Evolutionary conservation across 2,113 vertebrate species (phyloP).

Genomic region (Zosterops japonicus): DNA sequence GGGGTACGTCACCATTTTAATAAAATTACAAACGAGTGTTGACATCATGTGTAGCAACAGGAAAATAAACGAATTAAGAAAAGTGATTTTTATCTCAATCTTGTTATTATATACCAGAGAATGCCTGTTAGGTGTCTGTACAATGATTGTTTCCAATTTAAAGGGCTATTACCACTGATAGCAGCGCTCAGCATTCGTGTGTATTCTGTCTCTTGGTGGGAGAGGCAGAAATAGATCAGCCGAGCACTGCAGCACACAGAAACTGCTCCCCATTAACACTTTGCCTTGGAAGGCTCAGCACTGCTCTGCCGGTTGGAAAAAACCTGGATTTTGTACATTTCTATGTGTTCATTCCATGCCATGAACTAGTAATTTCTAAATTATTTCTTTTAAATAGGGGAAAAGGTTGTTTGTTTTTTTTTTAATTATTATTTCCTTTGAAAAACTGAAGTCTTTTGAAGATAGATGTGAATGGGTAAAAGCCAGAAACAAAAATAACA

Average conservation of each 20-base stretch:
- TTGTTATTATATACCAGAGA: not conserved
- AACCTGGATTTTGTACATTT: not conserved
- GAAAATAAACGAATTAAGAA: constrained; percentile 25
- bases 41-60: not conserved
- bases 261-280: not conserved
- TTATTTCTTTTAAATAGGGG: not conserved
- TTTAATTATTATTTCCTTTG: not conserved
- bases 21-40: constrained; percentile 7
- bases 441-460: not conserved
- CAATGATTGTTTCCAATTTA: not conserved
- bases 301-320: not conserved
- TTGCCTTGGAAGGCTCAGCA: not conserved
- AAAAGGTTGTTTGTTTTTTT: rapidly evolving
- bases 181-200: not conserved
- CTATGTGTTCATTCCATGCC: not conserved
- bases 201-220: not conserved
- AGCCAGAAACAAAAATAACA: not conserved
- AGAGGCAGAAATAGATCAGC: not conserved
- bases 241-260: not conserved
- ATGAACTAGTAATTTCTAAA: not conserved
- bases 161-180: not conserved
- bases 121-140: not conserved
- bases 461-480: not conserved
- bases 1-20: not conserved
- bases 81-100: constrained; percentile 16